phyloP scores from a whole-genome alignment of 2,797 vertebrate species.

The Xenopus petersii region DNA sequence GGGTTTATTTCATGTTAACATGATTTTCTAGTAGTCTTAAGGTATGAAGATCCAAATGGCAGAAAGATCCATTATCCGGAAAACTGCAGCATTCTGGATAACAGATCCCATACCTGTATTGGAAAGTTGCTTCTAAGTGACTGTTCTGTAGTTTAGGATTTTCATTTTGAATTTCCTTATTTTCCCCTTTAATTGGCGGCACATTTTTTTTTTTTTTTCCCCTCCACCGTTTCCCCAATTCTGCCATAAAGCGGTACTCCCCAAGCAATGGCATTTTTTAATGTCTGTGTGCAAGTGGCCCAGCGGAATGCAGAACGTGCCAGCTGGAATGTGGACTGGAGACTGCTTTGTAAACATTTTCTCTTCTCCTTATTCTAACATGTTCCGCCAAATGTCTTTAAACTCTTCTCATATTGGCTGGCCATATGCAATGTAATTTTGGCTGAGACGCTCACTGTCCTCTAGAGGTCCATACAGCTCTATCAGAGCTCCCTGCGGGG shows the following conservation, averaged over 20 bases:
- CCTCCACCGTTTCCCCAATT: neutral
- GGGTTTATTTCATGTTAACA: no score
- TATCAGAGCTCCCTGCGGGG: constrained; percentile 5
- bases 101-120: no score
- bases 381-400: constrained; percentile 9
- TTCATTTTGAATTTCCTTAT: no score
- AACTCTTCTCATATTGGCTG: constrained; percentile 4
- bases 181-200: no score
- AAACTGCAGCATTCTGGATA: no score
- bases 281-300: neutral
- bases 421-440: constrained; percentile 23
- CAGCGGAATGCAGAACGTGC: neutral
- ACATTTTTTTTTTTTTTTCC: no score
- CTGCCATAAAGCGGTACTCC: neutral
- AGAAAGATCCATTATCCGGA: no score
- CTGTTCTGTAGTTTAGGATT: no score
- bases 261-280: neutral
- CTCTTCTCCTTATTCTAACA: neutral
- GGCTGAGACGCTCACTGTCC: constrained; percentile 11
- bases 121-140: no score
- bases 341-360: constrained; percentile 12
- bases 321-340: constrained; percentile 4
- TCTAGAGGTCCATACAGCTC: constrained; percentile 15
- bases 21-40: no score
- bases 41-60: no score